These are phyloP conservation scores for Mantis religiosa DNA, from an alignment of 2,888 invertebrate genomes.

Conservation along the genomic window DNA sequence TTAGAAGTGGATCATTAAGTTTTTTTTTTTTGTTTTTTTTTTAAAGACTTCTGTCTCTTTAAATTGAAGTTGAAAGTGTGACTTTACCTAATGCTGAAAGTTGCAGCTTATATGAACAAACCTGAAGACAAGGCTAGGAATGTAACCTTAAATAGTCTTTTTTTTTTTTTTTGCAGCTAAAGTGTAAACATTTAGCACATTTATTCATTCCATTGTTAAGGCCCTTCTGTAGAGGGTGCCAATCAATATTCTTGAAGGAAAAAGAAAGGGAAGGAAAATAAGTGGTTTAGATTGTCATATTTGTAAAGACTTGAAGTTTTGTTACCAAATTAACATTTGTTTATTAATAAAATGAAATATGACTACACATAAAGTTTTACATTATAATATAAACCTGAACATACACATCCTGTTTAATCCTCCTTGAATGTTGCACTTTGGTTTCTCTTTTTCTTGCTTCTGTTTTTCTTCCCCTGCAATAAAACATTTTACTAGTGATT, in stretches of 20 bases:
- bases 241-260: not conserved
- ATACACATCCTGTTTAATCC: not conserved
- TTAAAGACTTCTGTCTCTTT: too few species aligned
- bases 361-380: not conserved
- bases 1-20: not conserved
- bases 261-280: not conserved
- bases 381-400: not conserved
- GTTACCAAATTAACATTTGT: not conserved
- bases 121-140: not conserved
- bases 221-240: not conserved
- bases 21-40: too few species aligned
- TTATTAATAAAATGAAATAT: not conserved
- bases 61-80: too few species aligned
- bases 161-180: not conserved
- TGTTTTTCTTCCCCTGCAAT: not conserved
- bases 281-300: not conserved
- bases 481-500: not conserved
- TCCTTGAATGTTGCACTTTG: not conserved
- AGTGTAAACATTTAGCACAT: not conserved
- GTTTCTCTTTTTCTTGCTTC: not conserved
- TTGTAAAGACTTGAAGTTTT: not conserved
- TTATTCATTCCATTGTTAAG: constrained; percentile 14
- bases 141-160: not conserved
- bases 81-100: not conserved
- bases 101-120: not conserved